phyloP scores from a whole-genome alignment of 2,113 vertebrate genomes.

The Mungos mungo region DNA sequence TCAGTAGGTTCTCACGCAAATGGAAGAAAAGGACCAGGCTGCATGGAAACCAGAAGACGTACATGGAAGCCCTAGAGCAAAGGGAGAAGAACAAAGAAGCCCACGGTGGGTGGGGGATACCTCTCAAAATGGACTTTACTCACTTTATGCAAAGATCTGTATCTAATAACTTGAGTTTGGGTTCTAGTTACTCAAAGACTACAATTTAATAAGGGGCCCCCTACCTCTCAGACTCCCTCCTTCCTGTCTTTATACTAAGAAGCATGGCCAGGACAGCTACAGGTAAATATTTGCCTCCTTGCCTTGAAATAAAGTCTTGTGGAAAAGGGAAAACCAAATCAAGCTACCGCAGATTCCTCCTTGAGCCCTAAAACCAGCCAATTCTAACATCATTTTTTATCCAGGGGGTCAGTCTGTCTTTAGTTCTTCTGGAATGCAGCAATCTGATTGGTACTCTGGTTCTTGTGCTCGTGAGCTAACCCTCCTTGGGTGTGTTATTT shows the following conservation, averaged over 20 bases:
- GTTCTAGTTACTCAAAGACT: not conserved
- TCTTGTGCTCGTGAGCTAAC: not conserved
- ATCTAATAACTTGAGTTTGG: not conserved
- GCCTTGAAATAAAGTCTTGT: not conserved
- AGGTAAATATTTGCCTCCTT: not conserved
- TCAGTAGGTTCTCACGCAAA: not conserved
- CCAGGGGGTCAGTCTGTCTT: not conserved
- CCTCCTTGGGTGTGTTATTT: not conserved
- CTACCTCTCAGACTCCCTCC: not conserved
- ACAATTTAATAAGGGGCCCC: not conserved
- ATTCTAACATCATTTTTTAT: not conserved
- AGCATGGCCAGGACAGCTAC: not conserved
- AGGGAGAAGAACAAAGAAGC: not conserved
- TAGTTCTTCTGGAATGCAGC: not conserved
- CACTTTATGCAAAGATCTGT: not conserved
- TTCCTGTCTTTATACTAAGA: not conserved
- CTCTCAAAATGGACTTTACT: not conserved
- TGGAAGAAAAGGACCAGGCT: not conserved
- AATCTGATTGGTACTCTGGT: not conserved
- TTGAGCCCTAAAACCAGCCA: not conserved
- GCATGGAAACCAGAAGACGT: not conserved
- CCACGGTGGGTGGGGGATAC: not conserved
- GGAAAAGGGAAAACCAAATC: not conserved
- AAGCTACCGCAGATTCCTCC: not conserved
- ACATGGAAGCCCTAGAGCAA: not conserved